Base-by-base conservation (phyloP, 2,797 vertebrate genomes). In the Macroramphosus scolopax region DNA sequence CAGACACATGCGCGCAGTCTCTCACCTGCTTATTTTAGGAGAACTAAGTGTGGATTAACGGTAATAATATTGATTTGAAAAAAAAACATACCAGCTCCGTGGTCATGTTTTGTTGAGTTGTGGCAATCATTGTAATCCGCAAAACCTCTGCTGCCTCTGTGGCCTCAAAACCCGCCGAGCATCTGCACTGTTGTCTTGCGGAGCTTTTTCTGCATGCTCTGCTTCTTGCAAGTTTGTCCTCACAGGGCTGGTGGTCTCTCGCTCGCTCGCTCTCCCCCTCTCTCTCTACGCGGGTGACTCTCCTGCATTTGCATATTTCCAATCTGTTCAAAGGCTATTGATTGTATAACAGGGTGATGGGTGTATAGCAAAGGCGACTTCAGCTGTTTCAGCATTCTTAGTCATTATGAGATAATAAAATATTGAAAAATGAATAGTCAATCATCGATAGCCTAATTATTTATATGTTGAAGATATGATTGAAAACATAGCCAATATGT, bases 21-120 rank as follows among this genome's bases (percentile, higher is more conserved):
- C 32, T 37, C 39, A 45, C 26, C 17, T 44, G 52, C 37, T 41
- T 12, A 60, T 53, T 8, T 17, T 15, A 14, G 10, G 15, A 11
- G 17, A 15, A 44, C 28, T 1, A 8, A 32, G 30, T 5, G 17
- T 4, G n/a, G 17, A 24, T 11, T 2, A n/a, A 16, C 7, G 3
- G n/a, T n/a, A n/a, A n/a, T n/a, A n/a, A n/a, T n/a, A n/a, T n/a
- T n/a, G n/a, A n/a, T 10, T n/a, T 8, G 1, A 17, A 9, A 32
- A 20, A 17, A 14, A 39, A 26, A 76, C 86, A 63, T 87, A 92
- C 91, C 89, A 85, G 86, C 48, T 91, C 91, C 48, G 89, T 88
- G 58, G 86, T 89, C 85, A 92, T 79, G 77, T 90, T 92, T 63
- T 92, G 91, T 69, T 92, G 91, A 81, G 91, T 91, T 83, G 89